A percentile compares a stretch with the other conserved stretches of the same genome.
phyloP scores from a whole-genome alignment of 2,888 invertebrate genomes.

The Biston stratarius region DNA sequence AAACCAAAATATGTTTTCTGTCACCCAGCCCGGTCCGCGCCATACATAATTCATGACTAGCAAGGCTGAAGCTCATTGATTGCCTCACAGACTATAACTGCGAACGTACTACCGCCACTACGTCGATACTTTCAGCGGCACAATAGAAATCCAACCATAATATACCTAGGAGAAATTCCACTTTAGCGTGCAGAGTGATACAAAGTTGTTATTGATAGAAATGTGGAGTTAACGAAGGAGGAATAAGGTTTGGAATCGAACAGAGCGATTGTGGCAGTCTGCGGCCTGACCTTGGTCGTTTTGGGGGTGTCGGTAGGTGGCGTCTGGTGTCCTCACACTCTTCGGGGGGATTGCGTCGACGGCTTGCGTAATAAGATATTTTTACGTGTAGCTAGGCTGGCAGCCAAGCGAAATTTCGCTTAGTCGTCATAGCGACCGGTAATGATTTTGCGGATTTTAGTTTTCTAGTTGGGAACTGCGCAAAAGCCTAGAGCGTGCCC shows the following conservation, averaged over 20 bases:
- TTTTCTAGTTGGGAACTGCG: slow-evolving; percentile 41
- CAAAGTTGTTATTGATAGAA: slow-evolving; percentile 38
- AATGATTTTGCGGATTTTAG: slow-evolving; percentile 50
- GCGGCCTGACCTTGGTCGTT: slow-evolving; percentile 75
- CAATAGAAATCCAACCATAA: slow-evolving; percentile 54
- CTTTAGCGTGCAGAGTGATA: slow-evolving; percentile 43
- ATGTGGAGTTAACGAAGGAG: slow-evolving; percentile 43
- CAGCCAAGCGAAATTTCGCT: slow-evolving; percentile 54
- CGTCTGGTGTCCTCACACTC: slow-evolving; percentile 64
- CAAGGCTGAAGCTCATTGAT: slow-evolving; percentile 76
- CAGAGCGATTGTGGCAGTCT: slow-evolving; percentile 51
- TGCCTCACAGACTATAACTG: slow-evolving; percentile 60
- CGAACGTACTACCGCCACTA: slow-evolving; percentile 57
- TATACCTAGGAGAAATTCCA: slow-evolving; percentile 36
- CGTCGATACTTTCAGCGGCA: slow-evolving; percentile 42
- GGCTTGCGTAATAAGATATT: slow-evolving; percentile 79
- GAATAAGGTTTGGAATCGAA: slow-evolving; percentile 51
- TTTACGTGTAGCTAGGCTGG: slow-evolving; percentile 61
- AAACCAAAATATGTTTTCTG: slow-evolving; percentile 57
- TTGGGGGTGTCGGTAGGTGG: slow-evolving; percentile 64
- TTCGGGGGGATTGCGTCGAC: slow-evolving; percentile 66
- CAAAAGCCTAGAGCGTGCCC: slow-evolving; percentile 29
- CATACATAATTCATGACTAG: slow-evolving; percentile 72
- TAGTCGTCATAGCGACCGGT: slow-evolving; percentile 55
- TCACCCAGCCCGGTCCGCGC: slow-evolving; percentile 56